Base-by-base conservation (phyloP, 2,888 invertebrate genomes). In the Polydrusus cervinus region DNA sequence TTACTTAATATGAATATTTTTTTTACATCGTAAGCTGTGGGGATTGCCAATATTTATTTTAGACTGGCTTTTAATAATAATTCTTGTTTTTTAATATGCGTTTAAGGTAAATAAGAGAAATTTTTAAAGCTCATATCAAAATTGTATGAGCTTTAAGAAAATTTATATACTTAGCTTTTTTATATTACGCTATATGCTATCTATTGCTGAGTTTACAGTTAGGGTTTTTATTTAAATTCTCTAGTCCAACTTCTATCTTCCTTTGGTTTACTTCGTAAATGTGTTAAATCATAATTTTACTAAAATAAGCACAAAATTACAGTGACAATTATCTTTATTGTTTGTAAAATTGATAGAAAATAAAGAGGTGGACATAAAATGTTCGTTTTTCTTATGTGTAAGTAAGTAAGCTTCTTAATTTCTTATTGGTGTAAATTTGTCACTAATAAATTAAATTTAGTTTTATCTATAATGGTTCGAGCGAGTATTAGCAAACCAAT, bases 231-330 rank as follows among this genome's bases (percentile, higher is more conserved):
- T 86, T 85, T 85, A 89, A 85, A 90, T 90, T 90, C 90, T 91
- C 91, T 91, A 91, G 91, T 91, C 91, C 90, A 90, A 90, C 90
- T 89, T 90, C 90, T 83, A 84, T 81, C 84, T 83, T 85, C 84
- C 83, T 83, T 84, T 84, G 78, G 74, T 76, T 74, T 76, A 47
- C 57, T 71, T 74, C 72, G 73, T 72, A 69, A 53, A 71, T 74
- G 71, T 67, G 67, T 66, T 45, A 75, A 70, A 74, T 55, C 34
- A 55, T 55, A 75, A 73, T 75, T 79, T 77, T 75, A 78, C 64
- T 67, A 62, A 69, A 62, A 74, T 74, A 67, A 72, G 75, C 73
- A 75, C 76, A 75, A 74, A 78, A 57, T 47, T 40, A 34, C 61
- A 60, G 43, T 71, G 53, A 70, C 45, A 64, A 71, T 55, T 51